A percentile compares a stretch with the other conserved stretches of the same genome.
phyloP scores from a whole-genome alignment of 2,797 vertebrate species.

The Remorina albescens region DNA sequence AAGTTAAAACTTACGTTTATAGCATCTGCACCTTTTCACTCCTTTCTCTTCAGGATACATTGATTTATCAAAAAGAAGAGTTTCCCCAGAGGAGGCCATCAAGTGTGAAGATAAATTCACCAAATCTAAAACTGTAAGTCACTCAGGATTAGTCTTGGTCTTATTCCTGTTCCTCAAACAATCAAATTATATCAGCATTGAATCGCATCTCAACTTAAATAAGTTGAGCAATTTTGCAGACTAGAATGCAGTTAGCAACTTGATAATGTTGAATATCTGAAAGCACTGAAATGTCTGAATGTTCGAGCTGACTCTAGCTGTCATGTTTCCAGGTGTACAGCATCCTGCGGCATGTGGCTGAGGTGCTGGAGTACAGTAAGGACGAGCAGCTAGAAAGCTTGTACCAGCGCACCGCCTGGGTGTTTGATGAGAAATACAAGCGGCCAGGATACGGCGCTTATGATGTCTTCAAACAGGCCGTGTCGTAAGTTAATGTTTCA shows the following conservation, averaged over 20 bases:
- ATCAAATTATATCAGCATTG: no score
- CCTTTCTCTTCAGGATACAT: conserved; percentile 90
- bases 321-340: conserved; percentile 92
- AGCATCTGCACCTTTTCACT: background rate
- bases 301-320: background rate
- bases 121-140: conserved; percentile 98
- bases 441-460: conserved; percentile 98
- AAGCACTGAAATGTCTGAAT: background rate
- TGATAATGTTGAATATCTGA: background rate
- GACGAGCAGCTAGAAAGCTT: conserved; percentile 98
- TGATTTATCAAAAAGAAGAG: conserved; percentile 99
- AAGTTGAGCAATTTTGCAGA: background rate
- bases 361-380: conserved; percentile 97
- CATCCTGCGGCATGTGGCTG: conserved; percentile 97
- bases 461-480: conserved; percentile 98
- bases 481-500: conserved; percentile 89
- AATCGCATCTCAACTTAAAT: no score
- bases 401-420: conserved; percentile 98
- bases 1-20: background rate
- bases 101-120: conserved; percentile 99
- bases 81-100: conserved; percentile 98
- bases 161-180: background rate
- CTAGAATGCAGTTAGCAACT: background rate
- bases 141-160: background rate
- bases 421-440: conserved; percentile 99